Conservation (phyloP, 2,888 invertebrate species). For the Crepidodera aurea region DNA sequence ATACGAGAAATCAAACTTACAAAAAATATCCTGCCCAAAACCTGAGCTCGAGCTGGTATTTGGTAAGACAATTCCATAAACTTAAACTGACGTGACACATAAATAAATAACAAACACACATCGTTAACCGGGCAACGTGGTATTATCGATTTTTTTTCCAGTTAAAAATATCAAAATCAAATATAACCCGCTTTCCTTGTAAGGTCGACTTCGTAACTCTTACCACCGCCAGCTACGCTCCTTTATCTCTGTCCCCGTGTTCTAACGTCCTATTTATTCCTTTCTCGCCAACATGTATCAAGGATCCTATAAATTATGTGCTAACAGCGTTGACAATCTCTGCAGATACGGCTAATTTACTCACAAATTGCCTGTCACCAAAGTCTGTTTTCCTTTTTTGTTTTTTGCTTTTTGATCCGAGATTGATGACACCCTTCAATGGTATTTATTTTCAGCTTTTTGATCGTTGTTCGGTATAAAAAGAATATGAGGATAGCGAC, state of each 20-base stretch:
- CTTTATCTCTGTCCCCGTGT: neutral
- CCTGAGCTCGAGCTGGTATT: no score
- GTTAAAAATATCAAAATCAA: no score
- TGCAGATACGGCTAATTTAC: slow-evolving; percentile 19
- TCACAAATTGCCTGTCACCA: slow-evolving; percentile 25
- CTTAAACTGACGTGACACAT: no score
- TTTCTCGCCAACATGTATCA: slow-evolving; percentile 7
- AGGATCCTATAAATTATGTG: slow-evolving; percentile 18
- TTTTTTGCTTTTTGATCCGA: slow-evolving; percentile 7
- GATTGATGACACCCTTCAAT: slow-evolving; percentile 18
- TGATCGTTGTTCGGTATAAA: neutral
- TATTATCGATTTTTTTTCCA: no score
- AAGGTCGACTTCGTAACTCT: neutral
- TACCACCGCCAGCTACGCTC: neutral
- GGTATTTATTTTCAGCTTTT: slow-evolving; percentile 8
- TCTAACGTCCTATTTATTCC: neutral
- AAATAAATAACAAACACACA: no score
- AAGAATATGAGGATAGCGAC: no score
- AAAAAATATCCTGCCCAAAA: no score
- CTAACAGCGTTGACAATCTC: slow-evolving; percentile 4
- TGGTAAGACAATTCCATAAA: no score
- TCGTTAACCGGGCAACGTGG: no score
- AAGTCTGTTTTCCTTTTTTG: slow-evolving; percentile 15
- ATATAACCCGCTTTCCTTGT: no score
- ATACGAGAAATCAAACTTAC: no score